Percentiles rank a stretch among this genome's conserved stretches.
Conservation (phyloP, 2,113 vertebrate genomes). For the Acinonyx jubatus region DNA sequence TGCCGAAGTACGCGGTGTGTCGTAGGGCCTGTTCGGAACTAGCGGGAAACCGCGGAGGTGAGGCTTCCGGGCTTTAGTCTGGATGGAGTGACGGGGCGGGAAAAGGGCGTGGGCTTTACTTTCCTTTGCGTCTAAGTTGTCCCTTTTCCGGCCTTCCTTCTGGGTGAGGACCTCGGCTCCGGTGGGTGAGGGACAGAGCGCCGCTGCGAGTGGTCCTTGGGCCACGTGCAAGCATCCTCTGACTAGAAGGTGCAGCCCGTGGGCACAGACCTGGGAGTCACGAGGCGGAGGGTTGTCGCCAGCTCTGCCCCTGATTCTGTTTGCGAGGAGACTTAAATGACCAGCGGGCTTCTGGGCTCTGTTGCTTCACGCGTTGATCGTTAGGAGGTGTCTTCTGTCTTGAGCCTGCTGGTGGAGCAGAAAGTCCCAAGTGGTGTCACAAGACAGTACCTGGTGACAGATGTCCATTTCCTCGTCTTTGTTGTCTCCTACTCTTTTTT, state of each 20-base stretch:
- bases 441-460: background rate
- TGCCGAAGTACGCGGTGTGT: accelerated
- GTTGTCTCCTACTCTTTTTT: background rate
- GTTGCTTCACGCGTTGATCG: background rate
- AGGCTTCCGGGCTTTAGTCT: background rate
- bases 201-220: too few species aligned
- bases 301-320: background rate
- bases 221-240: too few species aligned
- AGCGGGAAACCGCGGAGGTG: background rate
- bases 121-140: too few species aligned
- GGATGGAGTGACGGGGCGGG: too few species aligned
- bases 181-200: background rate
- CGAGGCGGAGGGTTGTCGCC: background rate
- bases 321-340: background rate
- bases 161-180: background rate
- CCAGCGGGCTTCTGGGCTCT: background rate
- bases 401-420: background rate
- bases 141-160: background rate
- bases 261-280: background rate
- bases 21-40: too few species aligned
- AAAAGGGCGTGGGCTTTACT: background rate
- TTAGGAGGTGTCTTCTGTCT: background rate
- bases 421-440: accelerated
- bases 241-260: background rate
- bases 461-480: accelerated